These are phyloP conservation scores for Vulpes lagopus DNA, from an alignment of 2,113 vertebrate genomes.

Conservation along the genomic window DNA sequence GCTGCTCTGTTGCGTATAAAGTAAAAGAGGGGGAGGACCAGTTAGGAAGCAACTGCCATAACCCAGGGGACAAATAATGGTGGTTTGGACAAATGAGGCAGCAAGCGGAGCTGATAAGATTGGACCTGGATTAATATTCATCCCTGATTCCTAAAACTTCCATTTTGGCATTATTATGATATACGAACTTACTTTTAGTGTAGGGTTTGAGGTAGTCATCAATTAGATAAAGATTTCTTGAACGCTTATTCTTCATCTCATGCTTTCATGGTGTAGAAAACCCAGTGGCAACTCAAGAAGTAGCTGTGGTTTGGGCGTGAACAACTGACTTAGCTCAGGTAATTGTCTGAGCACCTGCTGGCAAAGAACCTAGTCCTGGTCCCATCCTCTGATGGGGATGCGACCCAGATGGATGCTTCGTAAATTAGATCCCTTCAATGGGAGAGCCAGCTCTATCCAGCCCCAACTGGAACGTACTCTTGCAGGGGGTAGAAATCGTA, in stretches of 20 bases:
- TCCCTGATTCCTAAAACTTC: neutral
- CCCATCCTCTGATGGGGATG: neutral
- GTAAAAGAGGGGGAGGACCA: neutral
- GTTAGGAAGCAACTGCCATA: neutral
- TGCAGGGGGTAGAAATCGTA: neutral
- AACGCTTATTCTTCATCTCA: neutral
- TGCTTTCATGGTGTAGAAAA: neutral
- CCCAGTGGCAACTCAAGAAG: neutral
- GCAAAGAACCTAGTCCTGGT: neutral
- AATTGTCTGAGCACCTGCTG: neutral
- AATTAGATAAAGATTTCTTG: neutral
- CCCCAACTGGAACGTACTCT: fast-evolving
- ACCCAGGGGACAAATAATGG: neutral
- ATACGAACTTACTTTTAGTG: neutral
- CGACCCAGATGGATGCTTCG: neutral
- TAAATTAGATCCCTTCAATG: fast-evolving
- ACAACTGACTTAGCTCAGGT: neutral
- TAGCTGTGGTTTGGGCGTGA: neutral
- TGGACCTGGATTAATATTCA: neutral
- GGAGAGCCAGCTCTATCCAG: neutral
- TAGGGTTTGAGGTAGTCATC: neutral
- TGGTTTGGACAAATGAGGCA: neutral
- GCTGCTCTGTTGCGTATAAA: neutral
- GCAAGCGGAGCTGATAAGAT: neutral
- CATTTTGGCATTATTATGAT: neutral